Evolutionary conservation across 2,113 vertebrate species (phyloP), one percentile per base, ranked within the genome.

Genomic region (Scatophagus argus): DNA sequence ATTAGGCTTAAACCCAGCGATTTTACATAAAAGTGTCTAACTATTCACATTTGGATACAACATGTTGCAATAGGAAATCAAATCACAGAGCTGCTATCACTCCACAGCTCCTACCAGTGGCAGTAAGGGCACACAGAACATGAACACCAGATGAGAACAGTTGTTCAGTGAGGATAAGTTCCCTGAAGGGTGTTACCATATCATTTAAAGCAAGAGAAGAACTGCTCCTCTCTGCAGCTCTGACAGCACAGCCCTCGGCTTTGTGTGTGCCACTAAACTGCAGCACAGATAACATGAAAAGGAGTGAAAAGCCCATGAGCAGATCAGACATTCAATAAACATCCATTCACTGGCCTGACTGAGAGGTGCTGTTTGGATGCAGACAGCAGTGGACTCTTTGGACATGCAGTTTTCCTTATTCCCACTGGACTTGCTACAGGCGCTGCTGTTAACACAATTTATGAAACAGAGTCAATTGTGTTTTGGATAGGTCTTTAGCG

Each of bases 81-180:
- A 60, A 79, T 59, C 49, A 61, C 1, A 56, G 49, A 8, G 52
- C 39, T 52, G 49, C 39, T 74, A 23, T 82, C 56, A 67, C 91
- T 86, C 91, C 69, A 89, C 88, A 93, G 92, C 90, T 79, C 91
- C 91, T 64, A 89, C 91, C 82, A 88, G 92, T 92, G 91, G 92
- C 81, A 74, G 21, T n/a, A 60, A 56, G 38, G 38, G 66, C 65
- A 64, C 82, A 77, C 68, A 44, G 61, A 60, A 41, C 77, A 69
- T 64, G 31, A 29, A 49, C 71, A 68, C 27, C 55, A 58, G 27
- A 75, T 82, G 46, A 69, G 82, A 74, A 89, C 74, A 79, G 67
- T 62, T 82, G 72, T 60, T 70, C 65, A 49, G 21, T 4, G 21
- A 51, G 68, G 56, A 67, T 46, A 55, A 46, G 21, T 55, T 67